Conservation (phyloP, 2,113 vertebrate genomes). For the Coryphaenoides rupestris region DNA sequence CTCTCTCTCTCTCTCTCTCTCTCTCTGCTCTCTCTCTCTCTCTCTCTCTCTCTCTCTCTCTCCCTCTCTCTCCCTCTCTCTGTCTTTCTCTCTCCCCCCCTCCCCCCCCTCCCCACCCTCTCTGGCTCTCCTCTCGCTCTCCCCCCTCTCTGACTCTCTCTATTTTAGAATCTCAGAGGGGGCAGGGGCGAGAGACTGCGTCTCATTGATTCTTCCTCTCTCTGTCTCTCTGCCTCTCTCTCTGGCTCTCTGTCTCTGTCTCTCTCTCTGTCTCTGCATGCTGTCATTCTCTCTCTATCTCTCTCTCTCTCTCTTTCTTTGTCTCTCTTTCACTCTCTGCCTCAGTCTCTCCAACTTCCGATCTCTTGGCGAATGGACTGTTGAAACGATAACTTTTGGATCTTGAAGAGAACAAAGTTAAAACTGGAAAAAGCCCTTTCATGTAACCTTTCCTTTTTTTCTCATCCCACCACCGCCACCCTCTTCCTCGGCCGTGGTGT, state of each 20-base stretch:
- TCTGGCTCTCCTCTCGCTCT: not conserved
- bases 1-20: no score
- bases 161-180: slow-evolving; percentile 49
- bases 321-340: slow-evolving; percentile 17
- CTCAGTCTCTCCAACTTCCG: slow-evolving; percentile 12
- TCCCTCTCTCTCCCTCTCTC: not conserved
- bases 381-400: slow-evolving; percentile 33
- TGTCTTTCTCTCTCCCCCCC: not conserved
- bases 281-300: no score
- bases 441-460: not conserved
- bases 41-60: no score
- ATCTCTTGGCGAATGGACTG: slow-evolving; percentile 11
- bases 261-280: no score
- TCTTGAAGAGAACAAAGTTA: not conserved
- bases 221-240: not conserved
- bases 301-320: no score
- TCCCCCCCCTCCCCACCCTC: not conserved
- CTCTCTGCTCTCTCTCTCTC: no score
- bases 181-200: slow-evolving; percentile 36
- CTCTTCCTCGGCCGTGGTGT: slow-evolving; percentile 11
- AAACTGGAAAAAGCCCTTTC: no score
- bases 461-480: no score
- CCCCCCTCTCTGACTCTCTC: slow-evolving; percentile 13
- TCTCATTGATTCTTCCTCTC: not conserved
- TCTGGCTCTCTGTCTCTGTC: not conserved